These are phyloP conservation scores for Sterna hirundo DNA, from an alignment of 2,113 vertebrate genomes.

Conservation along the genomic window DNA sequence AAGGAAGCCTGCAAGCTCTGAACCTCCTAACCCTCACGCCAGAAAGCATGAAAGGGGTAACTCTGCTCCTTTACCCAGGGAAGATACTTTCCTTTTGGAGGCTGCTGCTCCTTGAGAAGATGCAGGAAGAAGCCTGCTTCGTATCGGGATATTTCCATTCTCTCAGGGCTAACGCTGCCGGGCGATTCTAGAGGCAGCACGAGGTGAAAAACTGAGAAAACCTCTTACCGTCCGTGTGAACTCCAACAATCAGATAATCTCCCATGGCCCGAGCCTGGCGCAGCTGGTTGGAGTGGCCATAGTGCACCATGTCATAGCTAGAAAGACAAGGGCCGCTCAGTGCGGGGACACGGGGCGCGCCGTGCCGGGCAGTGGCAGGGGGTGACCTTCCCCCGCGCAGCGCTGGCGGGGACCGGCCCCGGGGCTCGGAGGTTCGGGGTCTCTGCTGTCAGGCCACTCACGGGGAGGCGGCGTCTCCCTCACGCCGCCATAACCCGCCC, in stretches of 20 bases:
- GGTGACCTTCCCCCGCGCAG: not conserved
- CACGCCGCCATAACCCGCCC: not conserved
- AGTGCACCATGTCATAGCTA: slow-evolving; percentile 99
- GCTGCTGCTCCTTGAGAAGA: not conserved
- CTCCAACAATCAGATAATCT: slow-evolving; percentile 93
- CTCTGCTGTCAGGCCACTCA: not conserved
- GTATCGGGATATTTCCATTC: fast-evolving
- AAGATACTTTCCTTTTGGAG: not conserved
- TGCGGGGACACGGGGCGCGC: fast-evolving
- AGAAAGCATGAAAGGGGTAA: fast-evolving
- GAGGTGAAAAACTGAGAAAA: not conserved
- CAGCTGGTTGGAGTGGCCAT: slow-evolving; percentile 97
- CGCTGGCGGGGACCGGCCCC: not conserved
- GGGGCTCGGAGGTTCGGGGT: not conserved
- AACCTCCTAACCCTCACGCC: not conserved
- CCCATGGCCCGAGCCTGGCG: slow-evolving; percentile 96
- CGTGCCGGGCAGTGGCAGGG: not conserved
- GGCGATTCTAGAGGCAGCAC: not conserved
- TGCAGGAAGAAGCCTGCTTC: not conserved
- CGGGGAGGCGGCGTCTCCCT: not conserved
- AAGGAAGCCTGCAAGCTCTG: not conserved
- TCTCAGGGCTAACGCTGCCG: not conserved
- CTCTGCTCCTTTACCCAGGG: not conserved
- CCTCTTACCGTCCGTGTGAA: slow-evolving; percentile 92
- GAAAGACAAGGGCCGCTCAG: slow-evolving; percentile 4